Percentiles rank a stretch among this genome's conserved stretches.
These are phyloP conservation scores for Meloidogyne exigua DNA, from an alignment of 1,140 invertebrate species.

Conservation along the genomic window DNA sequence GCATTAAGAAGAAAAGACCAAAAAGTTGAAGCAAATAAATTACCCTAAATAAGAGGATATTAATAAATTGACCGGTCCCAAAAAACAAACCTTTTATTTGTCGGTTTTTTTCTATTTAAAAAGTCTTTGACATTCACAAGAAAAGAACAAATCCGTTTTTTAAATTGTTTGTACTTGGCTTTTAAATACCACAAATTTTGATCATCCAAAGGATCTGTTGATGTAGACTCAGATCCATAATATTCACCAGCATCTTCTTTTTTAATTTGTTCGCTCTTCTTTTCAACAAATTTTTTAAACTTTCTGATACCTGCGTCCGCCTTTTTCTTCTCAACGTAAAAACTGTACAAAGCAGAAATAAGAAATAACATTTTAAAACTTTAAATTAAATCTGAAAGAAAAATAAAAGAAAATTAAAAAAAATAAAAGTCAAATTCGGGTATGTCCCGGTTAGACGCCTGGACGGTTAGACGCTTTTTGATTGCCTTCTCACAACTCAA, in stretches of 20 bases:
- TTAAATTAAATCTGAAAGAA: no score
- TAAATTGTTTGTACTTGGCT: not conserved
- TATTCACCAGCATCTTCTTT: conserved; percentile 4
- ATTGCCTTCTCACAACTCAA: no score
- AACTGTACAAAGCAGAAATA: not conserved
- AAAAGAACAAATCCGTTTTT: not conserved
- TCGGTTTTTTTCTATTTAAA: not conserved
- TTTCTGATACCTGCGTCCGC: not conserved
- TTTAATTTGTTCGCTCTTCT: not conserved
- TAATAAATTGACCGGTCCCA: no score
- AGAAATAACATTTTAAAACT: not conserved
- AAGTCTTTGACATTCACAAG: not conserved
- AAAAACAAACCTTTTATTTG: not conserved
- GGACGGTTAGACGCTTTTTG: no score
- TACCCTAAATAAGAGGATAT: no score
- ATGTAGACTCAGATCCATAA: not conserved
- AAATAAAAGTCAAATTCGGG: no score
- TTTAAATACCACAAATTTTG: not conserved
- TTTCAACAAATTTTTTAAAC: not conserved
- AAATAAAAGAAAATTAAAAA: no score
- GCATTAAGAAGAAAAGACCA: conserved; percentile 19
- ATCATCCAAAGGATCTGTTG: not conserved
- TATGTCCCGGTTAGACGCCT: no score
- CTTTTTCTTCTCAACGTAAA: not conserved
- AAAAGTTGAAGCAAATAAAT: conserved; percentile 10